Percentiles rank a stretch among this genome's conserved stretches.
These are phyloP conservation scores for Dermatophagoides farinae DNA, from an alignment of 1,140 invertebrate genomes.

Conservation along the genomic window DNA sequence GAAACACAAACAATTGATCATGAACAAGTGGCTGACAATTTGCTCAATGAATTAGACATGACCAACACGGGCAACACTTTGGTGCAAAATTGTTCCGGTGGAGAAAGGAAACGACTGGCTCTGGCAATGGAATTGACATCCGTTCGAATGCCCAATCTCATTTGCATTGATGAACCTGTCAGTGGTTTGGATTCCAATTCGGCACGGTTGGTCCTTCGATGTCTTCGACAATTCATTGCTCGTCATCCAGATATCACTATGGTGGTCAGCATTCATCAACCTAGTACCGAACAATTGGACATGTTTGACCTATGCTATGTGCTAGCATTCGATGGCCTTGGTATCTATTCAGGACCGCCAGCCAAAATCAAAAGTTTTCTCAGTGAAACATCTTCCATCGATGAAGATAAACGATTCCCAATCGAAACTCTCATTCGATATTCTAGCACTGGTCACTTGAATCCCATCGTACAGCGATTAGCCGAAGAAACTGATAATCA, in stretches of 20 bases:
- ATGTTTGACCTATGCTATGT: slow-evolving; percentile 2
- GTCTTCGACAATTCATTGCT: not conserved
- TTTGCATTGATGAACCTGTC: slow-evolving; percentile 91
- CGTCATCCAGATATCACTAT: not conserved
- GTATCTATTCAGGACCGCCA: not conserved
- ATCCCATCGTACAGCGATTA: not conserved
- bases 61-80: slow-evolving; percentile 35
- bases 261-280: not conserved
- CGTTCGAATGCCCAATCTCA: slow-evolving; percentile 73
- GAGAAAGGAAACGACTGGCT: slow-evolving; percentile 71
- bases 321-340: not conserved
- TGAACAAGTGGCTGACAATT: not conserved
- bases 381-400: not conserved
- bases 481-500: not conserved
- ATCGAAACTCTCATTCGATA: not conserved
- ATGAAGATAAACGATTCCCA: not conserved
- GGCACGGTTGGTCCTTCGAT: not conserved
- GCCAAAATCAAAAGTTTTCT: not conserved
- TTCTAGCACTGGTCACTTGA: not conserved
- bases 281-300: not conserved
- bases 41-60: not conserved
- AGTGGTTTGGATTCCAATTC: slow-evolving; percentile 28
- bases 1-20: not conserved
- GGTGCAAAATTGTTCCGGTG: slow-evolving; percentile 63
- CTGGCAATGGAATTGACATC: slow-evolving; percentile 84